Evolutionary conservation across 2,888 invertebrate species (phyloP).

Genomic region (Thymelicus acteon): DNA sequence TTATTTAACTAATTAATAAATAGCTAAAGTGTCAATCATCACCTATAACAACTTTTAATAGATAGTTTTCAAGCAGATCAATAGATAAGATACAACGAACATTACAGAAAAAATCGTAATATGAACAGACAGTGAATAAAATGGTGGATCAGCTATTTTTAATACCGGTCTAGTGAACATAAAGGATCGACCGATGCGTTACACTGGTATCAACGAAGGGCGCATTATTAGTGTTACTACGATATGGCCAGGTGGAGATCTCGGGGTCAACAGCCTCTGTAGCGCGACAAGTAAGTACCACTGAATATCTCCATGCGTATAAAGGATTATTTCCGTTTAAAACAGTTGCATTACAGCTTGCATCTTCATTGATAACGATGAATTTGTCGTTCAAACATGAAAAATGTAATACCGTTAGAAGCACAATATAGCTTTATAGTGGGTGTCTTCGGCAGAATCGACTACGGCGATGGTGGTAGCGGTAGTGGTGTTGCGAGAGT

Average conservation of each 20-base stretch:
- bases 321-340: constrained; percentile 25
- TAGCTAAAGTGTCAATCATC: neutral
- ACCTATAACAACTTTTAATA: neutral
- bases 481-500: constrained; percentile 65
- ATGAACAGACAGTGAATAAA: constrained; percentile 53
- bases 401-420: constrained; percentile 53
- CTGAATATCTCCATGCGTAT: constrained; percentile 15
- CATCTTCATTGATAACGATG: constrained; percentile 78
- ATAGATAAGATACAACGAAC: neutral
- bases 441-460: constrained; percentile 70
- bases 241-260: constrained; percentile 54
- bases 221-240: constrained; percentile 38
- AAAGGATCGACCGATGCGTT: constrained; percentile 44
- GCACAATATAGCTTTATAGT: constrained; percentile 65
- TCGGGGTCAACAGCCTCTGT: constrained; percentile 61
- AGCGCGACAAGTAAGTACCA: constrained; percentile 57
- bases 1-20: neutral
- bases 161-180: constrained; percentile 56
- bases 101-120: neutral
- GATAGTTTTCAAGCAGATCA: neutral
- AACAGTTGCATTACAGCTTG: constrained; percentile 42
- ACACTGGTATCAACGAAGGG: constrained; percentile 39
- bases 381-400: constrained; percentile 47
- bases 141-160: constrained; percentile 55
- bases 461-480: constrained; percentile 48